phyloP scores from a whole-genome alignment of 2,888 invertebrate genomes.

The Sturmia bella region DNA sequence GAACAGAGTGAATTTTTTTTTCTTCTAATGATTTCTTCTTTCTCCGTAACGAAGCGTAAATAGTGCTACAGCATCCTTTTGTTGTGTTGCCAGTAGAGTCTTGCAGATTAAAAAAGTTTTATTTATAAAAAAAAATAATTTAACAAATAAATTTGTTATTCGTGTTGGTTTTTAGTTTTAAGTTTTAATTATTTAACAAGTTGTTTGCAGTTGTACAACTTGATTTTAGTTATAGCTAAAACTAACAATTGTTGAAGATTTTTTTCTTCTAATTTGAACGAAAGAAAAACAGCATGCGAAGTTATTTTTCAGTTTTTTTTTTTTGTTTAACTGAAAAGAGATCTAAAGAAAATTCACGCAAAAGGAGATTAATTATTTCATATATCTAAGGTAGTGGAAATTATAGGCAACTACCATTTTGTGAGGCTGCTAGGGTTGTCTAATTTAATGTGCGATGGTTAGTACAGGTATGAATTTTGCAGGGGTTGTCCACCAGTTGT shows the following conservation, averaged over 20 bases:
- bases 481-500: too few relatives aligned
- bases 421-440: too few relatives aligned
- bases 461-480: too few relatives aligned
- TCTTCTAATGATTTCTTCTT: background rate
- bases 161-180: constrained; percentile 24
- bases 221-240: constrained; percentile 13
- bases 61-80: constrained; percentile 21
- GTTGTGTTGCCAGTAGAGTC: constrained; percentile 3
- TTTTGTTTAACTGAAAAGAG: too few relatives aligned
- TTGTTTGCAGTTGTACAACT: constrained; percentile 37
- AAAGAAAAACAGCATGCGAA: background rate
- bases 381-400: too few relatives aligned
- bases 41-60: constrained; percentile 20
- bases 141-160: constrained; percentile 14
- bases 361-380: too few relatives aligned
- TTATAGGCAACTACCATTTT: too few relatives aligned
- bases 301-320: too few relatives aligned
- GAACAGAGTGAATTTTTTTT: background rate
- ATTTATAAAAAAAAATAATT: background rate
- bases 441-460: too few relatives aligned
- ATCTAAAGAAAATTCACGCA: too few relatives aligned
- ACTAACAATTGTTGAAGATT: constrained; percentile 1
- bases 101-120: constrained; percentile 24
- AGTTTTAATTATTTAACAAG: constrained; percentile 33
- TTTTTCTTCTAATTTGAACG: background rate